Evolutionary conservation across 2,113 vertebrate species (phyloP), one percentile per base, ranked within the genome.

Genomic region (Varanus komodoensis): DNA sequence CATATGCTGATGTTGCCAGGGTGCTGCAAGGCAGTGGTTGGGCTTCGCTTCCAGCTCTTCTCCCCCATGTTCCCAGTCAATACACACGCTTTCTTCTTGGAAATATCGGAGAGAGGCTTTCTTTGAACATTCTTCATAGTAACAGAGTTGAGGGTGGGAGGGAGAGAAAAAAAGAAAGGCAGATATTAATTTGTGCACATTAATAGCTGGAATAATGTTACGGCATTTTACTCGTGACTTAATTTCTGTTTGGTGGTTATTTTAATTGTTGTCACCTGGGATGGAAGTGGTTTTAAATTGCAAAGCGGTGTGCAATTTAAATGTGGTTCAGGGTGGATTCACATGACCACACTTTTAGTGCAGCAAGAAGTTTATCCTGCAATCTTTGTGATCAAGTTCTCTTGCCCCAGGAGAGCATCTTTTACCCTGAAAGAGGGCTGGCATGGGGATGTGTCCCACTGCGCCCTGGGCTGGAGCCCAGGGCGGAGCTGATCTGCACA

Each of bases 301-400:
- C 77, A 1, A 74, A 64, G 61, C 68, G 82, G 21, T 34, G 21
- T 69, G 0, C 44, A 32, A 21, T 88, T 88, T 81, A 80, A 52
- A 88, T 88, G 77, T 29, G 6, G 87, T 88, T 88, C 87, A 80
- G 87, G 87, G 87, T 88, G 87, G 77, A 68, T 88, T 88, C 87
- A 88, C 87, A 80, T 80, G 75, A 88, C 87, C 87, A 88, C 61
- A 1, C 6, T 87, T 67, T 87, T 52, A 25, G 44, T 52, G 64
- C 44, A 88, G 6, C 52, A 19, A 88, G 44, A 27, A 69, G 25
- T 88, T 80, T 88, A n/a, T 34, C 7, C 1, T 14, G 34, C 29
- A 25, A 1, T 80, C 25, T 12, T 48, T 44, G 34, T 67, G 19
- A 8, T n/a, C 8, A 1, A 75, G 48, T 0, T 8, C 48, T 44